Conservation (phyloP, 2,888 invertebrate genomes). For the Drymonia ruficornis region DNA sequence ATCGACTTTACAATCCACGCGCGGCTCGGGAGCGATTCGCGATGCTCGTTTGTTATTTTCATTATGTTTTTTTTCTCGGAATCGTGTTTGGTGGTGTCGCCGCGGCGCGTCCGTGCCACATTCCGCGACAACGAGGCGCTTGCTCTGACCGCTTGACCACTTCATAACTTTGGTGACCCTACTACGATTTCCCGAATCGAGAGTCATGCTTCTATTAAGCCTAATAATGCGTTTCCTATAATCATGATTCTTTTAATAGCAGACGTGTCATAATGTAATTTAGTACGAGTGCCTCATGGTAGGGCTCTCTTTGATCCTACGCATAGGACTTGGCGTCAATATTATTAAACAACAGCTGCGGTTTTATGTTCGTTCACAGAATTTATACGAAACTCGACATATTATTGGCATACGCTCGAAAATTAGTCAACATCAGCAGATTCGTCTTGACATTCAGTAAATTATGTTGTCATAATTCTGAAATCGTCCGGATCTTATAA, state of each 20-base stretch:
- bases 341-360: constrained; percentile 32
- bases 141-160: constrained; percentile 64
- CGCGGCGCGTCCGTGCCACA: constrained; percentile 66
- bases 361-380: constrained; percentile 26
- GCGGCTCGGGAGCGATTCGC: constrained; percentile 41
- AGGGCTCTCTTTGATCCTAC: no score
- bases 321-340: constrained; percentile 7
- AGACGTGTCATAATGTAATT: constrained; percentile 13
- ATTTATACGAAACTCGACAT: constrained; percentile 21
- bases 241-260: not conserved
- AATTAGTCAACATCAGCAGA: constrained; percentile 28
- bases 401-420: constrained; percentile 23
- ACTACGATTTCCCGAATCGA: constrained; percentile 30
- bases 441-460: constrained; percentile 12
- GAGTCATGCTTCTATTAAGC: constrained; percentile 19
- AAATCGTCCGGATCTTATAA: constrained; percentile 4
- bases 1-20: constrained; percentile 29
- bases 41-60: constrained; percentile 53
- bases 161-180: constrained; percentile 54
- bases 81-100: constrained; percentile 66
- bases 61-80: constrained; percentile 61
- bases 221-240: not conserved
- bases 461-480: constrained; percentile 10
- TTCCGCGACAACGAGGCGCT: constrained; percentile 76
- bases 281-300: not conserved